These are phyloP conservation scores for Erpornis zantholeuca DNA, from an alignment of 2,113 vertebrate species.

Conservation along the genomic window DNA sequence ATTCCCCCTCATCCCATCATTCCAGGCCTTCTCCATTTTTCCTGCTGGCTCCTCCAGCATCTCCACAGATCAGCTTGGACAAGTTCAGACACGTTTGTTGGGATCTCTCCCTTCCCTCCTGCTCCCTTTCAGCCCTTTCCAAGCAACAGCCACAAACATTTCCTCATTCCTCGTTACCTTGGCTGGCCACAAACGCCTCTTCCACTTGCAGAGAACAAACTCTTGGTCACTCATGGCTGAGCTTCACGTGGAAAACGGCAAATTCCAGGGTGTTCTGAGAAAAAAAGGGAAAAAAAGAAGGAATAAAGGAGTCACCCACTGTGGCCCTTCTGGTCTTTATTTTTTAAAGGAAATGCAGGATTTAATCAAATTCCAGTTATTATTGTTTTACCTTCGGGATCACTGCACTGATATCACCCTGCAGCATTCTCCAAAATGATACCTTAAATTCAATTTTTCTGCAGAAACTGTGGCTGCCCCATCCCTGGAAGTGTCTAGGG, in stretches of 20 bases:
- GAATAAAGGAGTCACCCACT: background rate
- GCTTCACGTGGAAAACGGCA: background rate
- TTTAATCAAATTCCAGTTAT: accelerated
- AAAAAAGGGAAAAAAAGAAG: background rate
- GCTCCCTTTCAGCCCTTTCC: accelerated
- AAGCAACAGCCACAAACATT: background rate
- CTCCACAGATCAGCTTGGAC: background rate
- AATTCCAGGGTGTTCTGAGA: background rate
- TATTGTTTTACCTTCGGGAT: accelerated
- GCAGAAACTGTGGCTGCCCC: background rate
- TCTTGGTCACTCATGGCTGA: constrained; percentile 49
- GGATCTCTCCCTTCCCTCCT: background rate
- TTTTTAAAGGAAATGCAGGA: accelerated
- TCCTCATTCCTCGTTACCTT: constrained; percentile 59
- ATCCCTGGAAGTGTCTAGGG: background rate
- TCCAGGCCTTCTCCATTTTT: background rate
- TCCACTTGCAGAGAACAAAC: constrained; percentile 73
- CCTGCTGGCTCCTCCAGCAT: background rate
- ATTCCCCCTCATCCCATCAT: accelerated
- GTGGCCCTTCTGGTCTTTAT: accelerated
- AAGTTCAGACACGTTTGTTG: accelerated
- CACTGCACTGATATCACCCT: accelerated
- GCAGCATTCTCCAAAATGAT: background rate
- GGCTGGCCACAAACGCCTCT: constrained; percentile 74
- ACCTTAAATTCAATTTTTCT: background rate